phyloP scores from a whole-genome alignment of 2,113 vertebrate genomes.

The Callipepla californica region DNA sequence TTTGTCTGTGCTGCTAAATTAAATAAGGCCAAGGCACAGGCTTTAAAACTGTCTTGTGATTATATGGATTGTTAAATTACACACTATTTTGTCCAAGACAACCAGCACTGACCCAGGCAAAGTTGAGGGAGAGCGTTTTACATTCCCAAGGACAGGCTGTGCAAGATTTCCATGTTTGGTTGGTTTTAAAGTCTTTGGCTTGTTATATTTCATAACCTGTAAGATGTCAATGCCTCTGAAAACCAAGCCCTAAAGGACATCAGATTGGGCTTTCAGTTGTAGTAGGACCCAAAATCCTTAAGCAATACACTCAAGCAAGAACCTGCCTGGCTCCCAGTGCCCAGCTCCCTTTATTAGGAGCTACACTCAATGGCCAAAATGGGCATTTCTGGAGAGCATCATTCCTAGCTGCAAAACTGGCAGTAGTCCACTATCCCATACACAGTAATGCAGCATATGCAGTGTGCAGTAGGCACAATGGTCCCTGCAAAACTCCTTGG shows the following conservation, averaged over 20 bases:
- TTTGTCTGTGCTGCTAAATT: not conserved
- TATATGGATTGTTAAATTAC: not conserved
- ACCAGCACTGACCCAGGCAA: not conserved
- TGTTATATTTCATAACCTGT: not conserved
- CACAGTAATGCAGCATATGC: not conserved
- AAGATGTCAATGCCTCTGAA: not conserved
- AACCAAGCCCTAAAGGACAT: not conserved
- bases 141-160: not conserved
- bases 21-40: not conserved
- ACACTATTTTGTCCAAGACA: not conserved
- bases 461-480: fast-evolving
- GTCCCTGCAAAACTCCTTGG: not conserved
- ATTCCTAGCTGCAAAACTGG: not conserved
- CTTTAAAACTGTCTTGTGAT: not conserved
- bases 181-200: not conserved
- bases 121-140: not conserved
- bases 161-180: fast-evolving
- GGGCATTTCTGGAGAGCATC: not conserved
- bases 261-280: not conserved
- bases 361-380: not conserved
- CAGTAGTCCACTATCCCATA: not conserved
- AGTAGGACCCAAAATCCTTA: not conserved
- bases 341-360: not conserved
- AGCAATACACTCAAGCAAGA: not conserved
- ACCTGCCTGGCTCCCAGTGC: not conserved